These are phyloP conservation scores for Dendrocincla tyrannina DNA, from an alignment of 2,797 vertebrate genomes.

Conservation along the genomic window DNA sequence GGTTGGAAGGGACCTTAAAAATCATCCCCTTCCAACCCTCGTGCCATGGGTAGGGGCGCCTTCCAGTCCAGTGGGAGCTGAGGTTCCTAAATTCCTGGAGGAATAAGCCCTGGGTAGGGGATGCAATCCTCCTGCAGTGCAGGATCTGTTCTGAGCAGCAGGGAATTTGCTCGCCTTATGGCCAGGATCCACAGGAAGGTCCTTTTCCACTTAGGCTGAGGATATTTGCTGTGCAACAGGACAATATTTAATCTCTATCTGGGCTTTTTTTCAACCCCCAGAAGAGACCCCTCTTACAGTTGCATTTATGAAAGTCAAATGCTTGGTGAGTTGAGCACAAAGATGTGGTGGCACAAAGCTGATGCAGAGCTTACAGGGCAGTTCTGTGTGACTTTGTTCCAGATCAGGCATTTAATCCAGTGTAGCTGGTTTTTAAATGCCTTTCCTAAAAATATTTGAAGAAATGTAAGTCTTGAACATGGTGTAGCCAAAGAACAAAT, in stretches of 20 bases:
- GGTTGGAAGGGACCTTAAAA: background rate
- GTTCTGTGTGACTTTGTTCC: background rate
- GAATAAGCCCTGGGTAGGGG: background rate
- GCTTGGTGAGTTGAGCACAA: rapidly evolving
- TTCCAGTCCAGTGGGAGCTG: background rate
- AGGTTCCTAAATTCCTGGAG: background rate
- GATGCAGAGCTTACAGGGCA: background rate
- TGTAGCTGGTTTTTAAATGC: background rate
- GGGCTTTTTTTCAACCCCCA: background rate
- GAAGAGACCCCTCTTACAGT: background rate
- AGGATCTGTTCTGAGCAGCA: background rate
- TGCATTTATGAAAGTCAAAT: background rate
- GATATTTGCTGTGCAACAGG: background rate
- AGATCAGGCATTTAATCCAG: background rate
- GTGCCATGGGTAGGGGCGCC: background rate
- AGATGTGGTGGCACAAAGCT: background rate
- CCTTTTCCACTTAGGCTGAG: background rate
- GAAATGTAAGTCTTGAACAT: background rate
- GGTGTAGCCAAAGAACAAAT: background rate
- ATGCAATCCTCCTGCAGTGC: background rate
- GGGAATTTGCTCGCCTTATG: background rate
- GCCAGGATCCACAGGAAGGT: background rate
- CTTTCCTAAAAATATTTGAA: background rate
- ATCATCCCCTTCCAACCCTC: background rate
- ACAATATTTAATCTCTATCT: background rate